Percentiles rank a stretch among this genome's conserved stretches.
phyloP scores from a whole-genome alignment of 2,797 vertebrate species.

The Etheostoma perlongum region DNA sequence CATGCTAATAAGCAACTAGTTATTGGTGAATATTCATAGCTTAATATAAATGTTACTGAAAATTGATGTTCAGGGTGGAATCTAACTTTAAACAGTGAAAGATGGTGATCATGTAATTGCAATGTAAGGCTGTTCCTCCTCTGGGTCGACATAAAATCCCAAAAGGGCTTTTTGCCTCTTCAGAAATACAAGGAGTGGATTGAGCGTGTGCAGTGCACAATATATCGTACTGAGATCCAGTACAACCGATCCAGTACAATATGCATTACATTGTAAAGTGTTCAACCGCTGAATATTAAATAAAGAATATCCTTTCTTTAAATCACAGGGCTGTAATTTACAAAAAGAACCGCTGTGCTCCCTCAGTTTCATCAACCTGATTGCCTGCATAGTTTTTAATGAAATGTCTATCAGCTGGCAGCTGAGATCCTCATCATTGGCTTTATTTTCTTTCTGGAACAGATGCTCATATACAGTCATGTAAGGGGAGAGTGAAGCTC shows the following conservation, averaged over 20 bases:
- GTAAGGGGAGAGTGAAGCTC: constrained; percentile 36
- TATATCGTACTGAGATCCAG: not conserved
- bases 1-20: too few relatives aligned
- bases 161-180: too few relatives aligned
- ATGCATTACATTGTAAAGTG: not conserved
- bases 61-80: too few relatives aligned
- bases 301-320: not conserved
- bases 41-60: too few relatives aligned
- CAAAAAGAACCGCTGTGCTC: not conserved
- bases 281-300: not conserved
- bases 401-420: not conserved
- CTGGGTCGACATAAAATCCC: not conserved
- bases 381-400: not conserved
- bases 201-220: not conserved
- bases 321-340: constrained; percentile 18
- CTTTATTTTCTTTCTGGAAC: constrained; percentile 44
- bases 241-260: not conserved
- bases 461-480: constrained; percentile 57
- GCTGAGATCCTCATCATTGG: constrained; percentile 21
- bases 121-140: not conserved
- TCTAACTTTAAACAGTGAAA: not conserved
- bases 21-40: too few relatives aligned
- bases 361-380: not conserved
- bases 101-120: not conserved
- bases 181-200: not conserved